Base-by-base conservation (phyloP, 2,888 invertebrate species). In the Platypus cylindrus region DNA sequence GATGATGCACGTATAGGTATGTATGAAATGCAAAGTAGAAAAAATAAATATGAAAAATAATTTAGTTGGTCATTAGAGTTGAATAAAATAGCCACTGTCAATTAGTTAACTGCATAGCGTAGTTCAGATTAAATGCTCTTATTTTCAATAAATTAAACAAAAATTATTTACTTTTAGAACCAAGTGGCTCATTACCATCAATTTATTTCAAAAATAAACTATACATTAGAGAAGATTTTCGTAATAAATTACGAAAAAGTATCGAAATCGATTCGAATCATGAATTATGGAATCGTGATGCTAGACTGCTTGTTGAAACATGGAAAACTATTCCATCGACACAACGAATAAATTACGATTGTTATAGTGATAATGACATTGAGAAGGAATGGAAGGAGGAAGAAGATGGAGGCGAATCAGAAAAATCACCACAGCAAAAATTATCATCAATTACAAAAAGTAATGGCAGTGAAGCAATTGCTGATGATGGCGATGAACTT, bases 221-320 rank as follows among this genome's bases (percentile, higher is more conserved):
- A 30, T 63, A 61, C 36, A 52, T 62, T 2, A 45, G 61, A 9
- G 59, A 60, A 44, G 61, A 62, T 38, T 60, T 62, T 36, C 45
- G 58, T 17, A 53, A 61, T 44, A 52, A 54, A 51, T 43, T 59
- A 14, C 48, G 51, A 3, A 48, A 49, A 32, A 56, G 40, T 9
- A 34, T 56, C 12, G 37, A 48, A 29, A 41, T 55, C n/a, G 37
- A 44, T 0, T 44, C 48, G n/a, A 52, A 51, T 30, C 49, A 51
- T 34, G 46, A 52, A 29, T 34, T 60, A 24, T 60, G 60, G 60
- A 60, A 51, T 35, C 46, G 48, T 36, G 58, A 59, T 33, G 53
- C 59, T 1, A 53, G 58, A 32, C 45, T 46, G 16, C 26, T 53
- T 18, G 34, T 52, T 18, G 30, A 46, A 4, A 42, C 41, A 12